A percentile compares a stretch with the other conserved stretches of the same genome.
Evolutionary conservation across 2,888 invertebrate genomes (phyloP).

Genomic region (Oligia fasciuncula): DNA sequence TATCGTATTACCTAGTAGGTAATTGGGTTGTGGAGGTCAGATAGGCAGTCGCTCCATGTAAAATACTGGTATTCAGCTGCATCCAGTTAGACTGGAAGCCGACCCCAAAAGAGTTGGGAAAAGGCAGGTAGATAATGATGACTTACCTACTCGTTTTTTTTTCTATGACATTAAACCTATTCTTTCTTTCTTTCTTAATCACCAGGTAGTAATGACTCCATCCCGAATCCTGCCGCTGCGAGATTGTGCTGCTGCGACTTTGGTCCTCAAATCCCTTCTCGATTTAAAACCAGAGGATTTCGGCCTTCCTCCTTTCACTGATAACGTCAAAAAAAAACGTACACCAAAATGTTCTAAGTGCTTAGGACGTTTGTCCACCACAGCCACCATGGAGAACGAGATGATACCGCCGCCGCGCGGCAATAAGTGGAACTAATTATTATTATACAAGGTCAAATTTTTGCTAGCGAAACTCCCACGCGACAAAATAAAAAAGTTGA

Average conservation of each 20-base stretch:
- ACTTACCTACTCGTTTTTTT: too few relatives aligned
- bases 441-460: too few relatives aligned
- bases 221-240: not conserved
- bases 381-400: not conserved
- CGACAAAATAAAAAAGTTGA: too few relatives aligned
- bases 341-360: not conserved
- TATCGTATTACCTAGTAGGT: too few relatives aligned
- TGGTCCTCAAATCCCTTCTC: slow-evolving; percentile 2
- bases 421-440: not conserved
- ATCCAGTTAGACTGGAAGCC: too few relatives aligned
- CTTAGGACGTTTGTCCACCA: not conserved
- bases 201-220: slow-evolving; percentile 14
- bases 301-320: not conserved
- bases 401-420: not conserved
- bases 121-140: too few relatives aligned
- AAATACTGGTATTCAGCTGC: too few relatives aligned
- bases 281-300: slow-evolving; percentile 8
- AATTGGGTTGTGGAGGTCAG: too few relatives aligned
- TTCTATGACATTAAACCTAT: not conserved
- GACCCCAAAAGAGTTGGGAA: too few relatives aligned
- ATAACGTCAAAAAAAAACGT: not conserved
- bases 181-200: not conserved
- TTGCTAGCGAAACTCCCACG: too few relatives aligned
- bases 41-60: too few relatives aligned
- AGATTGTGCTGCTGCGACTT: slow-evolving; percentile 2